These are phyloP conservation scores for Motacilla alba DNA, from an alignment of 2,113 vertebrate genomes.

Conservation along the genomic window DNA sequence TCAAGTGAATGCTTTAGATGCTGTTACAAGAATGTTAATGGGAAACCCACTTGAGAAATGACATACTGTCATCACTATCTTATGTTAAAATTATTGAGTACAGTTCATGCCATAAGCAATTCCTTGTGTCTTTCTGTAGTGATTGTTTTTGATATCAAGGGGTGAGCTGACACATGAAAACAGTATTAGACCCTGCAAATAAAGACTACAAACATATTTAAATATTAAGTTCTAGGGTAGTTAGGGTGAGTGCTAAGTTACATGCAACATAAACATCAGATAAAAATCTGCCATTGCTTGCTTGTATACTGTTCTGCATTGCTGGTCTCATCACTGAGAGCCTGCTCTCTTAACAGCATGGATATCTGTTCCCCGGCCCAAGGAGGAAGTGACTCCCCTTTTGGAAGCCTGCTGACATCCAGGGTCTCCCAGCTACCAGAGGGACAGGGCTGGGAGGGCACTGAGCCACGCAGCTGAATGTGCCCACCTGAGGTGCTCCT, in stretches of 20 bases:
- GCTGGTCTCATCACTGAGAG: not conserved
- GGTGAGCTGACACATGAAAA: not conserved
- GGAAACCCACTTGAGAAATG: not conserved
- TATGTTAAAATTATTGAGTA: not conserved
- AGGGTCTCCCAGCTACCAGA: not conserved
- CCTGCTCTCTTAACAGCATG: rapidly evolving
- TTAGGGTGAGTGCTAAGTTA: not conserved
- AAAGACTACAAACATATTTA: not conserved
- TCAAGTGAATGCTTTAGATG: not conserved
- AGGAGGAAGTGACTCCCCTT: not conserved
- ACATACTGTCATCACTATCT: not conserved
- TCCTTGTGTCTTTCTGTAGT: not conserved
- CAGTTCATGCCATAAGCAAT: not conserved
- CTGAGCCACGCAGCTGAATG: rapidly evolving
- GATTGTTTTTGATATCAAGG: not conserved
- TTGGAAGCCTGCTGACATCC: not conserved
- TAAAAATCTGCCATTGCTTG: not conserved
- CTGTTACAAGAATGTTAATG: not conserved
- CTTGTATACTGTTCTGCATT: rapidly evolving
- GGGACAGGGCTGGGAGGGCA: not conserved
- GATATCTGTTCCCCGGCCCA: not conserved
- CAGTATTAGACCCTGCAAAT: not conserved
- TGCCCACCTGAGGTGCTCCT: not conserved
- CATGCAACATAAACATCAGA: not conserved
- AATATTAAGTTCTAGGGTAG: not conserved